phyloP scores from a whole-genome alignment of 2,888 invertebrate species.

The Chalcosyrphus nemorum region DNA sequence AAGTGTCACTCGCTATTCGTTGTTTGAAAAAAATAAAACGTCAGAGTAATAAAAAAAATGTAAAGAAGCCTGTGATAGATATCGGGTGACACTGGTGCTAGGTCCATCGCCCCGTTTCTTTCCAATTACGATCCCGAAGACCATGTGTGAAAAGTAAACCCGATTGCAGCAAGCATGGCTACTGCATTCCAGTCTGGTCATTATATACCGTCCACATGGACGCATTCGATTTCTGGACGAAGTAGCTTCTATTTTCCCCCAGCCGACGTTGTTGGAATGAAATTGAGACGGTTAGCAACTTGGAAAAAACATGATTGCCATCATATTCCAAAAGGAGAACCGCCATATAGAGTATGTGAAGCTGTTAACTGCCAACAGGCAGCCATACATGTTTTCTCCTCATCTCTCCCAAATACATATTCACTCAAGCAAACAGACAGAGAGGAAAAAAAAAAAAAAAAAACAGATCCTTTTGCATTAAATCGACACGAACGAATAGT shows the following conservation, averaged over 20 bases:
- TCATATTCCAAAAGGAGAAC: slow-evolving; percentile 50
- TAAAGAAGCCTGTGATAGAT: slow-evolving; percentile 57
- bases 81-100: slow-evolving; percentile 52
- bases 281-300: slow-evolving; percentile 47
- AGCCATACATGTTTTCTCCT: slow-evolving; percentile 58
- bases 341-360: background rate
- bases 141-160: slow-evolving; percentile 57
- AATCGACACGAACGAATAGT: slow-evolving; percentile 69
- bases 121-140: slow-evolving; percentile 35
- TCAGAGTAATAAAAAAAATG: slow-evolving; percentile 15
- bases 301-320: slow-evolving; percentile 49
- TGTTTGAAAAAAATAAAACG: background rate
- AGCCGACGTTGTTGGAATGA: slow-evolving; percentile 37
- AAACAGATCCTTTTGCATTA: slow-evolving; percentile 59
- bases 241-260: slow-evolving; percentile 40
- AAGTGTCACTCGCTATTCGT: slow-evolving; percentile 54
- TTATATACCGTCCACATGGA: slow-evolving; percentile 60
- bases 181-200: slow-evolving; percentile 55
- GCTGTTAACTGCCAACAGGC: slow-evolving; percentile 62
- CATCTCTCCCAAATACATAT: slow-evolving; percentile 10
- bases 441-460: background rate
- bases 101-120: slow-evolving; percentile 1
- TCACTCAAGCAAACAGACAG: slow-evolving; percentile 6
- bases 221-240: slow-evolving; percentile 68
- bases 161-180: slow-evolving; percentile 41